phyloP scores from a whole-genome alignment of 2,113 vertebrate species.

The Solea senegalensis region DNA sequence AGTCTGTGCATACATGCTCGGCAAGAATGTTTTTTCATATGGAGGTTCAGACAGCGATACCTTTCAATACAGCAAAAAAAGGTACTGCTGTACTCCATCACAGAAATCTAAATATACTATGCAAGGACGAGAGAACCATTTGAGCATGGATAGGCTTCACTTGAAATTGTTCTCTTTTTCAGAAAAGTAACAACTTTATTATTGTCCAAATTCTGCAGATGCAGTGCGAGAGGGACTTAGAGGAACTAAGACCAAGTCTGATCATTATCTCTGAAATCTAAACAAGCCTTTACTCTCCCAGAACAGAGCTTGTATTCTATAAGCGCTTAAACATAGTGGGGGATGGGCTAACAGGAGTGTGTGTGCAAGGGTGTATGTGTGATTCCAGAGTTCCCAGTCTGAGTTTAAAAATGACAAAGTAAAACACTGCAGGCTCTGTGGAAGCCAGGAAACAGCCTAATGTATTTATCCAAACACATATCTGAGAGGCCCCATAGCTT shows the following conservation, averaged over 20 bases:
- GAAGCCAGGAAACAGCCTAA: slow-evolving; percentile 75
- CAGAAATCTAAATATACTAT: slow-evolving; percentile 71
- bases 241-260: slow-evolving; percentile 55
- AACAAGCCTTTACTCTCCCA: slow-evolving; percentile 78
- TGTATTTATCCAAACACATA: slow-evolving; percentile 79
- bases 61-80: slow-evolving; percentile 50
- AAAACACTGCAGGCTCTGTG: slow-evolving; percentile 77
- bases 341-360: slow-evolving; percentile 36
- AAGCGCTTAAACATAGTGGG: slow-evolving; percentile 59
- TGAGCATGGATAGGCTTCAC: slow-evolving; percentile 52
- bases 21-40: slow-evolving; percentile 56
- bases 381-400: slow-evolving; percentile 59
- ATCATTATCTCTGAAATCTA: slow-evolving; percentile 81
- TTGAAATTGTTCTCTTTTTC: slow-evolving; percentile 14
- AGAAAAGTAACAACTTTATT: slow-evolving; percentile 68
- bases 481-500: slow-evolving; percentile 57
- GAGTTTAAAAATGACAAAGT: slow-evolving; percentile 70
- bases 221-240: slow-evolving; percentile 38
- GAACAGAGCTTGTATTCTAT: slow-evolving; percentile 75
- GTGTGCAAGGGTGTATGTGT: slow-evolving; percentile 33
- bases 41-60: slow-evolving; percentile 57
- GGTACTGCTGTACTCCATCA: slow-evolving; percentile 61
- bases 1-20: slow-evolving; percentile 8
- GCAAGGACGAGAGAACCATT: slow-evolving; percentile 31
- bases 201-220: slow-evolving; percentile 55